Evolutionary conservation across 2,113 vertebrate species (phyloP).

Genomic region (Sminthopsis crassicaudata): DNA sequence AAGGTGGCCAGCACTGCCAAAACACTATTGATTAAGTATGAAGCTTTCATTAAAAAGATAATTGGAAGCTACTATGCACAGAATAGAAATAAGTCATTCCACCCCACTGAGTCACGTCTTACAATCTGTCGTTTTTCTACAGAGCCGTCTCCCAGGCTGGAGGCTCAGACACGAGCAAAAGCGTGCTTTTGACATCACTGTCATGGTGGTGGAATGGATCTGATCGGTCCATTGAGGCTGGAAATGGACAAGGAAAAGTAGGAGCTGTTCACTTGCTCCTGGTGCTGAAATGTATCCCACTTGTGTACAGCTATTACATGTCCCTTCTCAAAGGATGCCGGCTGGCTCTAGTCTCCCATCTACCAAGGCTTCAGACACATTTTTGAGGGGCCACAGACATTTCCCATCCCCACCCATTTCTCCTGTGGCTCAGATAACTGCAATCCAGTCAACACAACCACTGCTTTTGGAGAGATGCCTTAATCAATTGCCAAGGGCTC

Average conservation of each 20-base stretch:
- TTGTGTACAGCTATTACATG: background rate
- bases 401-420: background rate
- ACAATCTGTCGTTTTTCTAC: slow-evolving; percentile 18
- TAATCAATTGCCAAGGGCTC: background rate
- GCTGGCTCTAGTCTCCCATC: background rate
- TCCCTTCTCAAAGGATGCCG: background rate
- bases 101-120: slow-evolving; percentile 1
- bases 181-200: slow-evolving; percentile 32
- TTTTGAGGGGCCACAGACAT: background rate
- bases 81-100: slow-evolving; percentile 70
- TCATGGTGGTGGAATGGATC: background rate
- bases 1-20: slow-evolving; percentile 68
- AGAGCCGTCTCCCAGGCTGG: background rate
- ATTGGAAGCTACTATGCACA: slow-evolving; percentile 73
- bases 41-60: slow-evolving; percentile 77
- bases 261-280: background rate
- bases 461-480: background rate
- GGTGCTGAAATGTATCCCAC: background rate
- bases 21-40: slow-evolving; percentile 78
- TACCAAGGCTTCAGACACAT: background rate
- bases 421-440: background rate
- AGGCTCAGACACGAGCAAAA: rapidly evolving
- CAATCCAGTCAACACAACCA: background rate
- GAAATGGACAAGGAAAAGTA: slow-evolving; percentile 50
- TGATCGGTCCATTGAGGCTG: background rate